phyloP scores from a whole-genome alignment of 2,888 invertebrate species.

The Tachina fera region DNA sequence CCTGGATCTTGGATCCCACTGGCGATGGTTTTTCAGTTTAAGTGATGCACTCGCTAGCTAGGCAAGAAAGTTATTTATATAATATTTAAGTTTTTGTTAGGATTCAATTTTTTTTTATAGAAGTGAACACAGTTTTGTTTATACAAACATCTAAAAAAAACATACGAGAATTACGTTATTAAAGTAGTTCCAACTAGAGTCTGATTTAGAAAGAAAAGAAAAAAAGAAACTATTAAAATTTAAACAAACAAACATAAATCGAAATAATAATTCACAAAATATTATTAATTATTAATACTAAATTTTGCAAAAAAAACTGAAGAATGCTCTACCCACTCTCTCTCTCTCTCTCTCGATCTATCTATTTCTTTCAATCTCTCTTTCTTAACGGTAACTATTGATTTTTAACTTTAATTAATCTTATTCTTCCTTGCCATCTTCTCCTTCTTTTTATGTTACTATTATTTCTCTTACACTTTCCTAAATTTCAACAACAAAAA shows the following conservation, averaged over 20 bases:
- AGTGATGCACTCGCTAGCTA: slow-evolving; percentile 71
- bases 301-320: slow-evolving; percentile 49
- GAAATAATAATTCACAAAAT: slow-evolving; percentile 73
- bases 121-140: slow-evolving; percentile 63
- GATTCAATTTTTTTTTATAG: slow-evolving; percentile 62
- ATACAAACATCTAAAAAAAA: slow-evolving; percentile 62
- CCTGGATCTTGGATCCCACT: slow-evolving; percentile 97
- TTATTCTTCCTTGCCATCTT: not conserved
- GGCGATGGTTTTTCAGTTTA: slow-evolving; percentile 95
- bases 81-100: slow-evolving; percentile 72
- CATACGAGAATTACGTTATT: slow-evolving; percentile 67
- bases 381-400: not conserved
- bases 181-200: slow-evolving; percentile 83
- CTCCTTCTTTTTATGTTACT: slow-evolving; percentile 25
- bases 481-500: slow-evolving; percentile 19
- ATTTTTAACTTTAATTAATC: slow-evolving; percentile 9
- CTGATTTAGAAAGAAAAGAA: slow-evolving; percentile 78
- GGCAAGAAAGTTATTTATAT: slow-evolving; percentile 67
- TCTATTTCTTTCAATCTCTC: not conserved
- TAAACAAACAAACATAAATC: slow-evolving; percentile 32
- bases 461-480: slow-evolving; percentile 35
- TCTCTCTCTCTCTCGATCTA: slow-evolving; percentile 26
- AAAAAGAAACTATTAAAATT: slow-evolving; percentile 74
- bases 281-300: slow-evolving; percentile 54
- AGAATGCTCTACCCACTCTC: slow-evolving; percentile 17